phyloP scores from a whole-genome alignment of 2,888 invertebrate species.

The Zootermopsis nevadensis region DNA sequence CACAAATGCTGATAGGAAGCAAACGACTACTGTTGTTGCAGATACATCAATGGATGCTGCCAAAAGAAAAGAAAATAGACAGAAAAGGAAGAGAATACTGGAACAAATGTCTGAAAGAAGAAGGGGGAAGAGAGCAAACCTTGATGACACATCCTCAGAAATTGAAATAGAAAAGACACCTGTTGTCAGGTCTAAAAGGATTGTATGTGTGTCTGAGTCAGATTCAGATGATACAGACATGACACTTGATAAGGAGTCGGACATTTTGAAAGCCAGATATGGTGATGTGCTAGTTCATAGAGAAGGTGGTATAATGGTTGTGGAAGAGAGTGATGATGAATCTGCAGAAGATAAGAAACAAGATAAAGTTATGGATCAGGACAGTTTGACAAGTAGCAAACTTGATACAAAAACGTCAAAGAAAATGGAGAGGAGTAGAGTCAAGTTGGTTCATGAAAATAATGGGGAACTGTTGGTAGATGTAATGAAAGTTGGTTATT shows the following conservation, averaged over 20 bases:
- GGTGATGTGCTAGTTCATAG: not conserved
- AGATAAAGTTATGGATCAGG: not conserved
- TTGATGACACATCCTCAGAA: not conserved
- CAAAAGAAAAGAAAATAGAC: constrained; percentile 31
- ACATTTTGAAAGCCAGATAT: not conserved
- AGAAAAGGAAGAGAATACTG: constrained; percentile 31
- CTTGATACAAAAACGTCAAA: not conserved
- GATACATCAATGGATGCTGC: not conserved
- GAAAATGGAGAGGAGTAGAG: not conserved
- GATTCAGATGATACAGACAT: constrained; percentile 36
- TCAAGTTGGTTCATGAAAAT: not conserved
- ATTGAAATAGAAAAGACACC: not conserved
- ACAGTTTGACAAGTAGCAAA: too few species aligned
- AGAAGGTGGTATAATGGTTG: not conserved
- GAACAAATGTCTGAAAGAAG: constrained; percentile 41
- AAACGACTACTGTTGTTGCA: not conserved
- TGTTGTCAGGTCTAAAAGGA: constrained; percentile 6
- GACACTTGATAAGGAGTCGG: not conserved
- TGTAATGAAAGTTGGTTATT: not conserved
- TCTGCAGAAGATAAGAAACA: not conserved
- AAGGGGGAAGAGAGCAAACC: constrained; percentile 21
- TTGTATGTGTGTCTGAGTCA: constrained; percentile 35
- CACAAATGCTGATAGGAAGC: not conserved
- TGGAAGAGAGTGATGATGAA: not conserved
- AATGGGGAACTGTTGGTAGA: not conserved